Evolutionary conservation across 1,140 invertebrate species (phyloP).

Genomic region (Euschistus heros): DNA sequence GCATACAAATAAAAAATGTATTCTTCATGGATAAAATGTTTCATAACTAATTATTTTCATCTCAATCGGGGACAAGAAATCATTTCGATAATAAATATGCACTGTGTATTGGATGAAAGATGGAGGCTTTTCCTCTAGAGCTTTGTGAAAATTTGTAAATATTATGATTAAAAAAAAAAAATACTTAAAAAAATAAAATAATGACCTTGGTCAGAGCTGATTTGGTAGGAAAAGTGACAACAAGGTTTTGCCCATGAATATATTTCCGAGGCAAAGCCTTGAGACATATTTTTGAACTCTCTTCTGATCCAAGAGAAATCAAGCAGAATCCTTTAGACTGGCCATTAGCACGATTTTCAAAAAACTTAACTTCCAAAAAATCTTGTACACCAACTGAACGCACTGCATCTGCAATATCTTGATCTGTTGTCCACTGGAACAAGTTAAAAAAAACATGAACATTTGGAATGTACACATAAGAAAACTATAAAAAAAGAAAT

Average conservation of each 20-base stretch:
- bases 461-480: too few relatives aligned
- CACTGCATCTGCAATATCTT: slow-evolving; percentile 84
- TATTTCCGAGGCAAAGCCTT: slow-evolving; percentile 90
- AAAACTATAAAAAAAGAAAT: too few relatives aligned
- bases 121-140: too few relatives aligned
- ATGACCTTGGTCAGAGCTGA: slow-evolving; percentile 50
- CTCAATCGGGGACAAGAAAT: too few relatives aligned
- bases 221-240: slow-evolving; percentile 91
- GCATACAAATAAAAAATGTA: too few relatives aligned
- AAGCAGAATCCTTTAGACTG: slow-evolving; percentile 98
- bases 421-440: slow-evolving; percentile 91
- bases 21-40: too few relatives aligned
- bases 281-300: slow-evolving; percentile 78
- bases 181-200: too few relatives aligned
- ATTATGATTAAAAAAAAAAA: too few relatives aligned
- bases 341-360: slow-evolving; percentile 97
- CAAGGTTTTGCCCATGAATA: slow-evolving; percentile 86
- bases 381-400: slow-evolving; percentile 80
- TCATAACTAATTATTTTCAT: too few relatives aligned
- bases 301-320: slow-evolving; percentile 82
- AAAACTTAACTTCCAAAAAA: slow-evolving; percentile 97
- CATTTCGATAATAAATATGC: too few relatives aligned
- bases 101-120: too few relatives aligned
- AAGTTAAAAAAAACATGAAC: neutral
- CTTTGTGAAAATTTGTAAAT: too few relatives aligned